These are phyloP conservation scores for Eupeodes latifasciatus DNA, from an alignment of 2,888 invertebrate species.

Conservation along the genomic window DNA sequence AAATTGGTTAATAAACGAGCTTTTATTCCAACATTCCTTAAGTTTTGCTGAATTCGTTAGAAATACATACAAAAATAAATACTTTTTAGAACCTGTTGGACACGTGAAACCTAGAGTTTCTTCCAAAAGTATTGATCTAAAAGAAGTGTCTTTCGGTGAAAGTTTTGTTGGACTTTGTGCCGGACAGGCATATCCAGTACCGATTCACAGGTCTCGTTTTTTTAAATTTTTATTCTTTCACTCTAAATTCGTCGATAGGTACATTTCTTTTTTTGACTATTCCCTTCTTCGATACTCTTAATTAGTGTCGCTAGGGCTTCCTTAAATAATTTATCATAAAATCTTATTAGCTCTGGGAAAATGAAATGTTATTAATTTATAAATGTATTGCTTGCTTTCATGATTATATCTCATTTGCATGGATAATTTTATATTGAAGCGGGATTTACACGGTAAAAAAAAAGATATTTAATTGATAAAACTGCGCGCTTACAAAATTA, in stretches of 20 bases:
- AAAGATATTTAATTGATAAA: too few relatives aligned
- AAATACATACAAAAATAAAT: background rate
- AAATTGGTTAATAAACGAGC: slow-evolving; percentile 76
- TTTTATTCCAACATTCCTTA: slow-evolving; percentile 44
- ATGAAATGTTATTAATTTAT: slow-evolving; percentile 60
- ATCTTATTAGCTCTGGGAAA: slow-evolving; percentile 43
- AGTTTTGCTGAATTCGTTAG: background rate
- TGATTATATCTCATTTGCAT: slow-evolving; percentile 41
- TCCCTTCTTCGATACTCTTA: background rate
- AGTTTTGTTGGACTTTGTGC: slow-evolving; percentile 83
- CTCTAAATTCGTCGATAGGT: background rate
- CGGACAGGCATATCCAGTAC: slow-evolving; percentile 86
- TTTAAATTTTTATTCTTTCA: too few relatives aligned
- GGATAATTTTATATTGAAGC: slow-evolving; percentile 21
- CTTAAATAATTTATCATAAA: background rate
- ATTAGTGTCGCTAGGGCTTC: slow-evolving; percentile 36
- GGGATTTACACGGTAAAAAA: background rate
- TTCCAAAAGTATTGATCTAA: slow-evolving; percentile 82
- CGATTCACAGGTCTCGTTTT: slow-evolving; percentile 87
- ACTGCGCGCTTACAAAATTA: slow-evolving; percentile 1
- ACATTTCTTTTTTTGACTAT: background rate
- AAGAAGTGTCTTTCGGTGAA: slow-evolving; percentile 78
- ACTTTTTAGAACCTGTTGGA: slow-evolving; percentile 81
- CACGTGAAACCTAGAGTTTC: slow-evolving; percentile 82
- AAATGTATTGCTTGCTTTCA: slow-evolving; percentile 39